Evolutionary conservation across 2,888 invertebrate genomes (phyloP), one percentile per base, ranked within the genome.

Genomic region (Physocephala rufipes): DNA sequence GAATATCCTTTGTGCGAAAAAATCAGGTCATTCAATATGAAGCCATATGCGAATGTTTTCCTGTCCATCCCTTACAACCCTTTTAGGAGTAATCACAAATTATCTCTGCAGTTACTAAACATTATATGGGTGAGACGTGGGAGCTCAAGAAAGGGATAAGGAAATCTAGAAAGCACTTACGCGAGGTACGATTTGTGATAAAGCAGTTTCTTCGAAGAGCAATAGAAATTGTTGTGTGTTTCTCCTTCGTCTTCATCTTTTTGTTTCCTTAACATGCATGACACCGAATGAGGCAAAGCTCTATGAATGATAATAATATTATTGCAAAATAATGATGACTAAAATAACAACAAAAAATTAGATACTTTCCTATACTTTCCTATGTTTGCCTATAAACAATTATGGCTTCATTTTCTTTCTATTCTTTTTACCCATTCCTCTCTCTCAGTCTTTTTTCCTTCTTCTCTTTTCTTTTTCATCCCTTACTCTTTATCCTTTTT

Each of bases 171-270:
- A 36, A 36, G 36, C 36, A 43, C 58, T 21, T 49, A 61, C 13
- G 55, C 70, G 55, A 64, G 28, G 63, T 53, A 64, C 64, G 70
- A 70, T 70, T 64, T 70, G 70, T 64, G 70, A 70, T 70, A 70
- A 55, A 28, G 55, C 70, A 70, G 45, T 47, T 30, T 47, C n/a
- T n/a, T n/a, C n/a, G n/a, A n/a, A n/a, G n/a, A 13, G 59, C 3
- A 21, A 30, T 16, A 59, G 19, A 16, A 43, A 13, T 19, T 49
- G 47, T 28, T 49, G 30, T 61, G 67, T 49, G 47, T 61, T 59
- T 12, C 36, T 68, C 12, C 49, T 49, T 49, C 15, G 47, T 24
- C 49, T 36, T 21, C 26, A 15, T 15, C n/a, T 49, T 15, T 15
- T n/a, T 19, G n/a, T 28, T 30, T 19, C 19, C 1, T 15, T 43